Percentiles rank a stretch among this genome's conserved stretches.
phyloP scores from a whole-genome alignment of 1,140 invertebrate species.

The Platorchestia sp. region DNA sequence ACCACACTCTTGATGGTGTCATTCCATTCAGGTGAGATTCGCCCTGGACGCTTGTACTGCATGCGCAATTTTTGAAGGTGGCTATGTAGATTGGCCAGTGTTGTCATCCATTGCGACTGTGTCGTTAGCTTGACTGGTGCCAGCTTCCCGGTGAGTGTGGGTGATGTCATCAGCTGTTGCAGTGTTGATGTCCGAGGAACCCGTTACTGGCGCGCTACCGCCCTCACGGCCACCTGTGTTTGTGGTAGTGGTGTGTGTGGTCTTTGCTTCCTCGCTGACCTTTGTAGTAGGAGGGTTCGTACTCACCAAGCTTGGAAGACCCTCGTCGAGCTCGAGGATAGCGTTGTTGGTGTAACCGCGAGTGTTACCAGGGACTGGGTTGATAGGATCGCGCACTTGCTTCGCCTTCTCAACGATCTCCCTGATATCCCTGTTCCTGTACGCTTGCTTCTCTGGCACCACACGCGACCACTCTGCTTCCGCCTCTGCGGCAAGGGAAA shows the following conservation, averaged over 20 bases:
- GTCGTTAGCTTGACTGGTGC: background rate
- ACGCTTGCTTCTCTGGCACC: constrained; percentile 83
- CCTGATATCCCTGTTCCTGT: constrained; percentile 86
- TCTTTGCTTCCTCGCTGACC: background rate
- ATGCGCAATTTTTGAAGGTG: background rate
- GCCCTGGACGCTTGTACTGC: background rate
- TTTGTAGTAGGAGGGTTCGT: background rate
- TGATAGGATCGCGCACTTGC: constrained; percentile 72
- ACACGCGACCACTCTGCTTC: constrained; percentile 73
- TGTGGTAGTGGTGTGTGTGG: no score
- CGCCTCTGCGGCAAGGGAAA: constrained; percentile 40
- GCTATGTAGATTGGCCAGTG: background rate
- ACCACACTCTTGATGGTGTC: constrained; percentile 90
- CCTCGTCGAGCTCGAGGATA: background rate
- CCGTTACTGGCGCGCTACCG: background rate
- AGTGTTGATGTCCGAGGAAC: no score
- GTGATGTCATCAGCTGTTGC: background rate
- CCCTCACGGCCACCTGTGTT: background rate
- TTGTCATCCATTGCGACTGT: background rate
- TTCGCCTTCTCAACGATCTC: constrained; percentile 86
- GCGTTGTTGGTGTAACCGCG: background rate
- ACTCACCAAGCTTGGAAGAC: background rate
- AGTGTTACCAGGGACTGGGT: background rate
- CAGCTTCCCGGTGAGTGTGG: background rate
- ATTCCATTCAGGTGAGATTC: constrained; percentile 85